phyloP scores from a whole-genome alignment of 2,888 invertebrate genomes.

The Drosophila subsilvestris region DNA sequence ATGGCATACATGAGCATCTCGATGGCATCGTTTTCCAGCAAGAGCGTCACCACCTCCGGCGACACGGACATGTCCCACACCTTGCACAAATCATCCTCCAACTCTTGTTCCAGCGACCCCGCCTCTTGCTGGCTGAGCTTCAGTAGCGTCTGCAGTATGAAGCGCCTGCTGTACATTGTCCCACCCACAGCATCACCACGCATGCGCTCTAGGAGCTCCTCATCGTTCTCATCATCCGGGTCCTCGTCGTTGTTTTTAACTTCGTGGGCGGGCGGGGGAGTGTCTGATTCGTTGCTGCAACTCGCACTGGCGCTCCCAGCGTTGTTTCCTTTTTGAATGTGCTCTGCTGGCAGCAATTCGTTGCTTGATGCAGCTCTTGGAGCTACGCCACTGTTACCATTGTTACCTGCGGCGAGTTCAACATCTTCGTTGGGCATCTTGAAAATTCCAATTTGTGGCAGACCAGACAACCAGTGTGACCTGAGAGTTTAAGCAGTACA shows the following conservation, averaged over 20 bases:
- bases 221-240: constrained; percentile 61
- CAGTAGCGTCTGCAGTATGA: constrained; percentile 88
- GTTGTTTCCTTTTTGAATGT: constrained; percentile 26
- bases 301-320: constrained; percentile 12
- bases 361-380: constrained; percentile 27
- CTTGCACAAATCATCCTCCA: constrained; percentile 90
- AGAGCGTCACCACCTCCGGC: constrained; percentile 89
- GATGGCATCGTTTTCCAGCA: constrained; percentile 88
- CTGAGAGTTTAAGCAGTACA: no score
- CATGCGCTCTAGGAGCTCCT: constrained; percentile 82
- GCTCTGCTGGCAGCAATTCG: constrained; percentile 14
- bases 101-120: constrained; percentile 82
- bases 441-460: no score
- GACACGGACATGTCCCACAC: constrained; percentile 95
- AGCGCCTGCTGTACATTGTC: constrained; percentile 91
- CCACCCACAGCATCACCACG: constrained; percentile 92
- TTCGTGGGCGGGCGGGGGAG: constrained; percentile 39
- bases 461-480: no score
- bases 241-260: constrained; percentile 52
- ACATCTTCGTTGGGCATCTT: background rate
- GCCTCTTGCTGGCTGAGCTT: constrained; percentile 84
- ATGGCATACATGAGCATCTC: constrained; percentile 86
- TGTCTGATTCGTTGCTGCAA: constrained; percentile 25
- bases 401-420: background rate
- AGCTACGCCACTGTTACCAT: constrained; percentile 7